Evolutionary conservation across 1,140 invertebrate species (phyloP), one percentile per base, ranked within the genome.

Genomic region (Ericerus pela): DNA sequence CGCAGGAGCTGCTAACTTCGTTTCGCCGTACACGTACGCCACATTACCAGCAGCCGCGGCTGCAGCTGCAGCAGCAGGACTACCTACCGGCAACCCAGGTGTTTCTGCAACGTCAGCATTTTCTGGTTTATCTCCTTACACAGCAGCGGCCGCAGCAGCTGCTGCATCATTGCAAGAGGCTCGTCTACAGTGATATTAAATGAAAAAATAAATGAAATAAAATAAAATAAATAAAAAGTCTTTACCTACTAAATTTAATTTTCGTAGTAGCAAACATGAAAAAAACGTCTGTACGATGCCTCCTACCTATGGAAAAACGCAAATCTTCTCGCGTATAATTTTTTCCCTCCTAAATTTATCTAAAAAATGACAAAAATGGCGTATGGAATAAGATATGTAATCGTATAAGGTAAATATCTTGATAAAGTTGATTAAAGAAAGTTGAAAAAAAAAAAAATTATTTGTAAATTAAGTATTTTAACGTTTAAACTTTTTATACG

Each of bases 21-120:
- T 64, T 26, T 64, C 65, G 3, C 66, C 65, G 14, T 67, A 67
- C 60, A 65, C 65, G 2, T 67, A 67, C 54, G 65, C 66, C 0
- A 61, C 64, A 11, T 53, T 65, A 41, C 66, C 62, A 3, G 64
- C 65, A 52, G 54, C 59, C 11, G 62, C 62, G 2, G 29, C 51
- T 24, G 41, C 37, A 1, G 24, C 53, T 12, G 33, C 47, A 11
- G 56, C 58, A 4, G 56, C 59, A 10, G 62, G 60, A 14, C 43
- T 63, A 20, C 63, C 61, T 2, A 61, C 63, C 0, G 59, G 60
- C 18, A 58, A 63, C 4, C 53, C 60, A 3, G 62, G 60, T 18
- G 62, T 61, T 3, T 57, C 58, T 6, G 61, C 62, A 36, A 61
- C 62, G 16, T 56, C 57, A 11, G 64, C 62, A 12, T 65, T 66